phyloP scores from a whole-genome alignment of 2,888 invertebrate species.

The Pegoplata infirma region DNA sequence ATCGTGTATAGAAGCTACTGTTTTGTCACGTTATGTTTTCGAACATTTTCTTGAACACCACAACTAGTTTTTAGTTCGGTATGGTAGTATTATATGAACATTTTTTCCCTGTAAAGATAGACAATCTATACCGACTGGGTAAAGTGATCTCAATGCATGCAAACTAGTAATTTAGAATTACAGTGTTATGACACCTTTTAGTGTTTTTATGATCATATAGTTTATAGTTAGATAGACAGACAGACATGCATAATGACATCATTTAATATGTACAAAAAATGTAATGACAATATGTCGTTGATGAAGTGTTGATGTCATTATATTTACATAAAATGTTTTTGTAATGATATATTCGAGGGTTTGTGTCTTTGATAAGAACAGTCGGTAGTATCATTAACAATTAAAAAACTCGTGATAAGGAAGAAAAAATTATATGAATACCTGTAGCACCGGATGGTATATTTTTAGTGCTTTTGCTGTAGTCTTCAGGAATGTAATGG shows the following conservation, averaged over 20 bases:
- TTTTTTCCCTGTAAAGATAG: constrained; percentile 30
- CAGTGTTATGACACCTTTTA: constrained; percentile 51
- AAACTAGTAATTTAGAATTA: constrained; percentile 53
- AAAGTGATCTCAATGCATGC: constrained; percentile 41
- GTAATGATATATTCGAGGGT: not conserved
- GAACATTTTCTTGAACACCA: constrained; percentile 23
- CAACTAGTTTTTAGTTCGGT: constrained; percentile 17
- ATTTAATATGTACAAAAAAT: constrained; percentile 3
- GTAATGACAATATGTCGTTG: constrained; percentile 14
- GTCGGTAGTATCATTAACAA: too few relatives aligned
- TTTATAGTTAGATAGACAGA: too few relatives aligned
- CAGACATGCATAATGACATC: constrained; percentile 39
- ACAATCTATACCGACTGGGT: constrained; percentile 5
- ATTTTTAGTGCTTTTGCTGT: too few relatives aligned
- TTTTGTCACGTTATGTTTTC: constrained; percentile 47
- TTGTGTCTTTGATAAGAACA: not conserved
- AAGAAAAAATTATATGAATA: too few relatives aligned
- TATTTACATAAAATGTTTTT: constrained; percentile 4
- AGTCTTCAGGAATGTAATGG: too few relatives aligned
- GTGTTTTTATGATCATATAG: constrained; percentile 10
- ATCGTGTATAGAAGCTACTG: constrained; percentile 44
- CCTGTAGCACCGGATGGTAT: too few relatives aligned
- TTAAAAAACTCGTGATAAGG: too few relatives aligned
- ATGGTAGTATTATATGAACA: not conserved
- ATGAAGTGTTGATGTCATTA: constrained; percentile 55